Evolutionary conservation across 2,888 invertebrate species (phyloP), one percentile per base, ranked within the genome.

Genomic region (Eustalomyia histrio): DNA sequence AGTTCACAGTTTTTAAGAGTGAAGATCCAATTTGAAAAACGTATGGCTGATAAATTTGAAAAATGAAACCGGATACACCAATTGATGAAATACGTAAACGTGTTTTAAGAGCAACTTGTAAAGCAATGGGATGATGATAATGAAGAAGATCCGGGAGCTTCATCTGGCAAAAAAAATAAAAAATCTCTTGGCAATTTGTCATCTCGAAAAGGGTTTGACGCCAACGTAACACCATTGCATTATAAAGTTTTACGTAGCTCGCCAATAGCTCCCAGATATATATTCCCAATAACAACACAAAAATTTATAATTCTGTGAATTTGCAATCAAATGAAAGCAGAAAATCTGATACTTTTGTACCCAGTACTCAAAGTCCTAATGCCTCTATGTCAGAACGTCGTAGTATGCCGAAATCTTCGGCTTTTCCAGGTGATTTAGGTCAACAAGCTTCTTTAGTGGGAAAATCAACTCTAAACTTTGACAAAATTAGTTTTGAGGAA

Each of bases 1-100:
- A n/a, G n/a, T n/a, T n/a, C n/a, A n/a, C n/a, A n/a, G n/a, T n/a
- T n/a, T n/a, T n/a, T n/a, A n/a, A n/a, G n/a, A n/a, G n/a, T n/a
- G n/a, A n/a, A n/a, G n/a, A n/a, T n/a, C n/a, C n/a, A 89, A 71
- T 88, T 89, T 72, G 86, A 89, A 74, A 88, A 88, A 69, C 87
- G 90, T 29, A 89, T 90, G 89, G 90, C 89, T 4, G 90, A 89
- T 24, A 88, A 87, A 18, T 88, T 90, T 35, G 89, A 90, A 79
- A 86, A 74, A 81, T 88, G 1, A 87, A 86, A 64, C 88, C 89
- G 1, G 87, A 89, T 69, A 90, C 90, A 17, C 89, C 89, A 3
- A 85, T 89, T 2, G 84, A 88, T 21, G 88, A 86, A 47, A 87
- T 89, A 53, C 86, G 90, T n/a, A 84, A 86, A 43, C 85, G 89